These are phyloP conservation scores for Perodicticus potto DNA, from an alignment of 2,797 vertebrate genomes.

Conservation along the genomic window DNA sequence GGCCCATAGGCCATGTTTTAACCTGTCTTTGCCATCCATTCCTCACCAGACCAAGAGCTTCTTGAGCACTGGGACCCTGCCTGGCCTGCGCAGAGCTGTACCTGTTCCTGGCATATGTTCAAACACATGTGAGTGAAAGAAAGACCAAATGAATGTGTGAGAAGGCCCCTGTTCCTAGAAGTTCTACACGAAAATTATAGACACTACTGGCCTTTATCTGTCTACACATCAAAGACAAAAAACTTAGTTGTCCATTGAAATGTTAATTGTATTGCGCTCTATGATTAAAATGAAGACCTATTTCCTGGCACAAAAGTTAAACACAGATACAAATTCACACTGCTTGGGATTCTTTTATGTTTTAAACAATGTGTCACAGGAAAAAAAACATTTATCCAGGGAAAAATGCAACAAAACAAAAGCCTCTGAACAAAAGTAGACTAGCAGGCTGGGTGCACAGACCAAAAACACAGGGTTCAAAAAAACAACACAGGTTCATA, in stretches of 20 bases:
- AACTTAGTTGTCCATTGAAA: neutral
- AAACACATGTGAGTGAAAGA: neutral
- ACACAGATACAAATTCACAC: neutral
- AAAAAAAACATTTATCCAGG: neutral
- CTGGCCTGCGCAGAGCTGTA: neutral
- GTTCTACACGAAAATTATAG: neutral
- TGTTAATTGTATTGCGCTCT: neutral
- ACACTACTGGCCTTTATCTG: neutral
- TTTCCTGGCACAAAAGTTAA: conserved; percentile 34
- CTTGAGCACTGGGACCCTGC: neutral
- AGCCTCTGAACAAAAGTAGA: conserved; percentile 11
- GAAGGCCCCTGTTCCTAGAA: neutral
- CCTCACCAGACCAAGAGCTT: neutral
- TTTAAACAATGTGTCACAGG: neutral
- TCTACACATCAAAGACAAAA: conserved; percentile 20
- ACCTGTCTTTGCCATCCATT: no score
- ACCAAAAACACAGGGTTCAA: neutral
- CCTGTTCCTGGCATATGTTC: neutral
- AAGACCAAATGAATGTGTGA: neutral
- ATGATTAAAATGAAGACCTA: neutral
- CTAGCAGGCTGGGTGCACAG: neutral
- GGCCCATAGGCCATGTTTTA: no score
- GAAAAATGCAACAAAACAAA: neutral
- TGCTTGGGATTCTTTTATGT: neutral
- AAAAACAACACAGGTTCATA: no score